These are phyloP conservation scores for Laticauda colubrina DNA, from an alignment of 2,113 vertebrate species.

Conservation along the genomic window DNA sequence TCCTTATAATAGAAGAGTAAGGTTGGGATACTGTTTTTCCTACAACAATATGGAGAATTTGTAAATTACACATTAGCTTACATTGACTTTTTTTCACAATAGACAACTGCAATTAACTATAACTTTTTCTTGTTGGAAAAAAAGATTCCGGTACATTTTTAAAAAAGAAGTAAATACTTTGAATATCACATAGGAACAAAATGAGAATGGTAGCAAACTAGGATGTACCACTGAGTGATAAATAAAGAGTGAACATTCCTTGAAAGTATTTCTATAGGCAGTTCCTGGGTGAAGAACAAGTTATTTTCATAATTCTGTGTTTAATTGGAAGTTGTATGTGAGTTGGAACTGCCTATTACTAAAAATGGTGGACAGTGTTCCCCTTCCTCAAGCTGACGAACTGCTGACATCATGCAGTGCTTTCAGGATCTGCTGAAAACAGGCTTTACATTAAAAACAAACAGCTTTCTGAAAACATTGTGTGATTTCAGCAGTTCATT, in stretches of 20 bases:
- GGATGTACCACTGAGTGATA: neutral
- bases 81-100: neutral
- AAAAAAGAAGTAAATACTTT: neutral
- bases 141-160: neutral
- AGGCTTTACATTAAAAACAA: neutral
- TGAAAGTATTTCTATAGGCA: neutral
- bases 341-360: neutral
- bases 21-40: neutral
- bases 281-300: neutral
- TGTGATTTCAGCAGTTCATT: neutral
- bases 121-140: neutral
- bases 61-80: neutral
- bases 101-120: conserved; percentile 6
- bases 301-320: neutral
- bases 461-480: neutral
- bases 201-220: neutral
- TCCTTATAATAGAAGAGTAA: neutral
- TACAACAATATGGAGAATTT: neutral
- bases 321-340: neutral
- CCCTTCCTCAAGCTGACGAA: neutral
- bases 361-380: neutral
- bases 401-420: neutral
- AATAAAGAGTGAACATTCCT: neutral
- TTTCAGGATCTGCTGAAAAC: neutral
- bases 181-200: neutral